These are phyloP conservation scores for Zaprionus camerounensis DNA, from an alignment of 1,140 invertebrate species.

Conservation along the genomic window DNA sequence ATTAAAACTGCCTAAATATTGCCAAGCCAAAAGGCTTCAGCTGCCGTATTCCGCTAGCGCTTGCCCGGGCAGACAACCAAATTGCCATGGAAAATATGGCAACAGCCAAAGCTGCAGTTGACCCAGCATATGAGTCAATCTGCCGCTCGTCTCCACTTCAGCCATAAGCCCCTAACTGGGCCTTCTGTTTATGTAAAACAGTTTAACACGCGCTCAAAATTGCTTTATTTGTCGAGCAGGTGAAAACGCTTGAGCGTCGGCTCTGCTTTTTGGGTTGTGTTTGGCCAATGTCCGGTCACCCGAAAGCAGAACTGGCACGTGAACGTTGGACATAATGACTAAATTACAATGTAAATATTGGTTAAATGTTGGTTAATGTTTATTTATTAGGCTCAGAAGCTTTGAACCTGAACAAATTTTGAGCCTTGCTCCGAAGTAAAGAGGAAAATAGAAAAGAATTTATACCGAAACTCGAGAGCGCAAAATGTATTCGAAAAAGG, in stretches of 20 bases:
- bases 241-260: conserved; percentile 44
- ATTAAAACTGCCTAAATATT: conserved; percentile 73
- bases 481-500: neutral
- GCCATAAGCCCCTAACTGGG: neutral
- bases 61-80: conserved; percentile 48
- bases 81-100: conserved; percentile 60
- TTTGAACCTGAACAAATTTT: conserved; percentile 9
- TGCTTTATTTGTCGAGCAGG: conserved; percentile 61
- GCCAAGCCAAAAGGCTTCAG: conserved; percentile 42
- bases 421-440: neutral
- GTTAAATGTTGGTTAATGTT: conserved; percentile 49
- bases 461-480: neutral
- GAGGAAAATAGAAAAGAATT: conserved; percentile 1
- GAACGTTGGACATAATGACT: conserved; percentile 51
- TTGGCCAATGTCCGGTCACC: conserved; percentile 33
- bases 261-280: conserved; percentile 22
- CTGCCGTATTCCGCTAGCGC: conserved; percentile 9
- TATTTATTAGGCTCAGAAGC: conserved; percentile 47
- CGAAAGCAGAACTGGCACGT: conserved; percentile 22
- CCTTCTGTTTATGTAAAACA: conserved; percentile 57
- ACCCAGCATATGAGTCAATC: conserved; percentile 68
- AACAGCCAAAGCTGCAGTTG: conserved; percentile 48
- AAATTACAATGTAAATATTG: conserved; percentile 70
- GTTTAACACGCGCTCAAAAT: conserved; percentile 60
- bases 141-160: neutral